Conservation (phyloP, 1,140 invertebrate species). For the Bombus cullumanus region DNA sequence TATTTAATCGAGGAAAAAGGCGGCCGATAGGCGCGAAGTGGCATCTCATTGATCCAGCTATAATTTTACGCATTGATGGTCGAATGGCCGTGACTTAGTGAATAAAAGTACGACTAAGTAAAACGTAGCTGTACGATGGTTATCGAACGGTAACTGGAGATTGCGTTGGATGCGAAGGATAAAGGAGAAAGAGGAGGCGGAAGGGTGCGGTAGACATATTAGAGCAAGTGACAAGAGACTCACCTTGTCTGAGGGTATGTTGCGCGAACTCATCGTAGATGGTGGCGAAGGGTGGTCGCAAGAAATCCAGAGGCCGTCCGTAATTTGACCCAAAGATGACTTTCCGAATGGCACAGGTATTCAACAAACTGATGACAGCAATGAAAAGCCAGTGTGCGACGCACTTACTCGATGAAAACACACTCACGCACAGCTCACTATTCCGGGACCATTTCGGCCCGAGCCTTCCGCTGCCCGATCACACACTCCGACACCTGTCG, state of each 20-base stretch:
- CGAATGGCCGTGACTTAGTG: background rate
- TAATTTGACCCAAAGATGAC: conserved; percentile 63
- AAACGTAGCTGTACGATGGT: background rate
- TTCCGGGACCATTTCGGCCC: conserved; percentile 65
- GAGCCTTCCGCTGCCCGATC: conserved; percentile 58
- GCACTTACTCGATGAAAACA: conserved; percentile 59
- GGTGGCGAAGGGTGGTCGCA: conserved; percentile 51
- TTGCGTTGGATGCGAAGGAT: conserved; percentile 21
- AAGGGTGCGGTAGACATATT: conserved; percentile 64
- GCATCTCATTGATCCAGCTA: conserved; percentile 30
- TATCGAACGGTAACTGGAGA: conserved; percentile 3
- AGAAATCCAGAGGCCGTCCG: conserved; percentile 73
- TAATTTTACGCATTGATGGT: conserved; percentile 34
- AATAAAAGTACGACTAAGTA: background rate
- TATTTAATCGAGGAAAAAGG: conserved; percentile 15
- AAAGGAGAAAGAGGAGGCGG: conserved; percentile 37
- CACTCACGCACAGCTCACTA: conserved; percentile 70
- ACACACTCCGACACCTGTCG: conserved; percentile 62
- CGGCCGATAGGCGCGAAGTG: background rate
- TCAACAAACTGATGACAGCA: conserved; percentile 42
- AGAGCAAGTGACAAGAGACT: conserved; percentile 58
- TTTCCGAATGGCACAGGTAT: conserved; percentile 55
- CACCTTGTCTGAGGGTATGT: conserved; percentile 80
- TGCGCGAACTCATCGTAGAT: conserved; percentile 79
- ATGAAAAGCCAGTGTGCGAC: conserved; percentile 50